Percentiles rank a stretch among this genome's conserved stretches.
These are phyloP conservation scores for Sebastes hubbsi DNA, from an alignment of 2,797 vertebrate genomes.

Conservation along the genomic window DNA sequence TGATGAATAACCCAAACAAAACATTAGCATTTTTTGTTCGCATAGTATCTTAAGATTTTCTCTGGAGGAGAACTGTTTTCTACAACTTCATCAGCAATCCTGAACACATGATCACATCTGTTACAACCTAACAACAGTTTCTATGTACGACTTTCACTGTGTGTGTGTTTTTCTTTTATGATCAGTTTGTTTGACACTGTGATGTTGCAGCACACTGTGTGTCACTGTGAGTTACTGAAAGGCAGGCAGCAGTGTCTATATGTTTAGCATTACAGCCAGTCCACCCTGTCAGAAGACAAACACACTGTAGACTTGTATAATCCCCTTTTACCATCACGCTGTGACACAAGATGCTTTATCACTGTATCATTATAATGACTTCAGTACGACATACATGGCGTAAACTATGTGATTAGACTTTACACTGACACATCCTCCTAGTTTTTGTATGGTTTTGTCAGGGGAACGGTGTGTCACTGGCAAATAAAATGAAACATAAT, in stretches of 20 bases:
- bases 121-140: neutral
- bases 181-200: neutral
- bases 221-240: constrained; percentile 34
- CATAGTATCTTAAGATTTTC: neutral
- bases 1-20: neutral
- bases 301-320: neutral
- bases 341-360: neutral
- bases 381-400: neutral
- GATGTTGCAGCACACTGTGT: constrained; percentile 1
- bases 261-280: constrained; percentile 42
- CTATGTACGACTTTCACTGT: neutral
- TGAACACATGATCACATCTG: neutral
- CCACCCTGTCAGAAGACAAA: constrained; percentile 50
- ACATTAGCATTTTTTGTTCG: neutral
- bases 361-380: neutral
- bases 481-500: no score
- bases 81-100: neutral
- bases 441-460: neutral
- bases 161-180: constrained; percentile 12
- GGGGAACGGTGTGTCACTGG: neutral
- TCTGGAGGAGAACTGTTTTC: neutral
- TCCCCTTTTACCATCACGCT: neutral
- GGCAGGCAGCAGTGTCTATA: constrained; percentile 52
- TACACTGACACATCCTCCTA: neutral
- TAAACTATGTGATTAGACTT: neutral